Evolutionary conservation across 2,888 invertebrate species (phyloP).

Genomic region (Drosophila anomelani): DNA sequence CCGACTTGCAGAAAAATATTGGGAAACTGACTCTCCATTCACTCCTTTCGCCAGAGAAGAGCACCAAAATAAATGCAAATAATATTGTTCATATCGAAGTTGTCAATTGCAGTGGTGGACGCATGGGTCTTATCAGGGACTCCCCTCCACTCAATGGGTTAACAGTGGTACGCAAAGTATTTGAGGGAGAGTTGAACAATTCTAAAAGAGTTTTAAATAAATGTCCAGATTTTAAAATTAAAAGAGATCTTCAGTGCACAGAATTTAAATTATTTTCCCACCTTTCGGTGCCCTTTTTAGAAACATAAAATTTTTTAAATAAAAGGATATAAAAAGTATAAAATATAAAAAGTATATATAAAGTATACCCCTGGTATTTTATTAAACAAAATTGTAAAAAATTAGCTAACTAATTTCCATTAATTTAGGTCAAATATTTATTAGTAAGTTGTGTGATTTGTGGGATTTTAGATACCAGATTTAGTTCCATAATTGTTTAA

Average conservation of each 20-base stretch:
- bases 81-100: conserved; percentile 62
- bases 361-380: not conserved
- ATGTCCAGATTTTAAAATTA: not conserved
- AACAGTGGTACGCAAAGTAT: conserved; percentile 41
- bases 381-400: not conserved
- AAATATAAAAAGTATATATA: no score
- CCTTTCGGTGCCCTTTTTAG: not conserved
- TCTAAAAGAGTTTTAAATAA: not conserved
- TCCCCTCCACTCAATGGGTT: conserved; percentile 4
- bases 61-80: conserved; percentile 59
- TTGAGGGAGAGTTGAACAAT: not conserved
- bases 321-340: no score
- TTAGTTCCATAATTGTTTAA: no score
- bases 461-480: no score
- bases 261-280: not conserved
- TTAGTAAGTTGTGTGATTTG: no score
- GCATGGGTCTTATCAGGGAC: conserved; percentile 53
- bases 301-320: not conserved
- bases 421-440: no score
- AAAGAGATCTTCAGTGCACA: no score
- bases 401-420: no score
- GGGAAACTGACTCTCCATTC: conserved; percentile 18
- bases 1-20: conserved; percentile 18
- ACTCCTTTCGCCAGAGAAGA: conserved; percentile 15
- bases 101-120: conserved; percentile 68